A percentile compares a stretch with the other conserved stretches of the same genome.
Conservation (phyloP, 2,888 invertebrate genomes). For the Melinaea menophilus region DNA sequence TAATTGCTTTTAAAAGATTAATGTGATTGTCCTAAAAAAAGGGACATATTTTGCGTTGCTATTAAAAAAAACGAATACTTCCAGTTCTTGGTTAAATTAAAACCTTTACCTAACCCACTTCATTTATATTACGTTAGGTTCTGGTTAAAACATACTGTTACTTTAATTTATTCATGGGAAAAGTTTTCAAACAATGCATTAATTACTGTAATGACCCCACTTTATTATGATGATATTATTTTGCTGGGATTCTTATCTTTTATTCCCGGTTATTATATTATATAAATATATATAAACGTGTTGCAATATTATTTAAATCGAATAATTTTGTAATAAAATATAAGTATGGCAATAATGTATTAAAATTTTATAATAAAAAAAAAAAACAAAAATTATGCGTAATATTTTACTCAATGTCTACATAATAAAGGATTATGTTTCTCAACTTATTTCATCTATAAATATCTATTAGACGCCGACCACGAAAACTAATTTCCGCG, state of each 20-base stretch:
- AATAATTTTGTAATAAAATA: background rate
- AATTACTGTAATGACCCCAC: conserved; percentile 3
- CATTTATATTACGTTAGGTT: background rate
- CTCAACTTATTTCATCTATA: conserved; percentile 59
- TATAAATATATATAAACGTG: background rate
- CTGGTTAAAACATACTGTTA: background rate
- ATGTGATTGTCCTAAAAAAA: too few relatives aligned
- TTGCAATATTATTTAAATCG: background rate
- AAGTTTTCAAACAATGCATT: background rate
- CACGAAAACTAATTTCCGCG: conserved; percentile 73
- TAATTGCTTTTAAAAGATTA: too few relatives aligned
- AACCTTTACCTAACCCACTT: background rate
- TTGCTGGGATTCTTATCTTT: background rate
- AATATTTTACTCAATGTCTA: conserved; percentile 1
- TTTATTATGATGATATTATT: conserved; percentile 2
- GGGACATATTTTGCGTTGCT: too few relatives aligned
- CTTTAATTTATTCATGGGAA: background rate
- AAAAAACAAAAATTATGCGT: background rate
- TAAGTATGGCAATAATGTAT: background rate
- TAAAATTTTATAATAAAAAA: background rate
- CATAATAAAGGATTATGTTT: conserved; percentile 14
- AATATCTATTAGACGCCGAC: conserved; percentile 70
- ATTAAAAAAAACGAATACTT: too few relatives aligned
- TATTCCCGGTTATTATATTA: background rate
- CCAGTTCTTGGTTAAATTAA: background rate